Evolutionary conservation across 1,140 invertebrate species (phyloP).

Genomic region (Listronotus oregonensis): DNA sequence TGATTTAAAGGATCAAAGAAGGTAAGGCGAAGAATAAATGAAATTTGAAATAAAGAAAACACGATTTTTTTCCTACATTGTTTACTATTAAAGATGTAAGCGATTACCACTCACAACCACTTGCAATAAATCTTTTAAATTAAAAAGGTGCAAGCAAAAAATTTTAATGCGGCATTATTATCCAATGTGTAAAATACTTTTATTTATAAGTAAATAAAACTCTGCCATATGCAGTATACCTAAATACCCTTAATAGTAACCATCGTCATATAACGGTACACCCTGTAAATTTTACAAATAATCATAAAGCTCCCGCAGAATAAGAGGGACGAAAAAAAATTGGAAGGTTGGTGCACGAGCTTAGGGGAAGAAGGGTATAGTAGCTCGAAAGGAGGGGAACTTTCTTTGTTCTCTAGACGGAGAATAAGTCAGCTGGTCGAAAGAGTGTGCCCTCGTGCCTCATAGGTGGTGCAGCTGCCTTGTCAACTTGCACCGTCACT

Average conservation of each 20-base stretch:
- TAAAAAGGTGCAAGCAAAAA: too few relatives aligned
- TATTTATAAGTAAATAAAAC: neutral
- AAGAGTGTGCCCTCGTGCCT: constrained; percentile 28
- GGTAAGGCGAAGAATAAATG: too few relatives aligned
- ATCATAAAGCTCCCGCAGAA: constrained; percentile 17
- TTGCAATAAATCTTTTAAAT: too few relatives aligned
- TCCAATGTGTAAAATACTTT: neutral
- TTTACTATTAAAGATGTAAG: too few relatives aligned
- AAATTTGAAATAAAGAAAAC: too few relatives aligned
- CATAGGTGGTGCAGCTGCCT: constrained; percentile 41
- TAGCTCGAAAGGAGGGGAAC: constrained; percentile 39
- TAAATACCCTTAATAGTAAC: neutral
- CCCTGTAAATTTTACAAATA: constrained; percentile 19
- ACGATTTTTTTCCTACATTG: too few relatives aligned
- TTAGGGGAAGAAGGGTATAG: constrained; percentile 41
- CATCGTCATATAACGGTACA: constrained; percentile 12
- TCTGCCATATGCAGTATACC: neutral
- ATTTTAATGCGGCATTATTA: too few relatives aligned
- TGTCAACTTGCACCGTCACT: constrained; percentile 29
- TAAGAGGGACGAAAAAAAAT: constrained; percentile 24
- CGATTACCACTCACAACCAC: too few relatives aligned
- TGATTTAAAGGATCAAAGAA: too few relatives aligned
- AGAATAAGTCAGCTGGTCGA: constrained; percentile 48
- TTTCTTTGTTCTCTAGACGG: constrained; percentile 45
- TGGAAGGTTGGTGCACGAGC: constrained; percentile 22